Evolutionary conservation across 2,113 vertebrate species (phyloP).

Genomic region (Sebastes schlegelii): DNA sequence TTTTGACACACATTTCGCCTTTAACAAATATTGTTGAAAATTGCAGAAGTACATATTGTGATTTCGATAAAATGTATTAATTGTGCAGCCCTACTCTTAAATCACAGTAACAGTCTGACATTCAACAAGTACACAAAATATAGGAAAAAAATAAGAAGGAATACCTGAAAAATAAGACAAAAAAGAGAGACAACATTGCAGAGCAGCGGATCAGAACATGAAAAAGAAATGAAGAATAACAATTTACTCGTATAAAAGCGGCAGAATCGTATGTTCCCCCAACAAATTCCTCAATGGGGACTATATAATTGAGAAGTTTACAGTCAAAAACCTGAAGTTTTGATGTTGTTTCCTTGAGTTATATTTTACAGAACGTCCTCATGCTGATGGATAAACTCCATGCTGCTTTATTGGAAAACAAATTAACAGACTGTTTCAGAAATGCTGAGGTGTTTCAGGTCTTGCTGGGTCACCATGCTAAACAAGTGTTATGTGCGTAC

Average conservation of each 20-base stretch:
- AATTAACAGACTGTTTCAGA: not conserved
- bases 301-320: not conserved
- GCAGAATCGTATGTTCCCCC: not conserved
- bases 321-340: not conserved
- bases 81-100: too few species aligned
- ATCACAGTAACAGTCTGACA: not conserved
- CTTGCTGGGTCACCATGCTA: slow-evolving; percentile 23
- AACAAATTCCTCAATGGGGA: not conserved
- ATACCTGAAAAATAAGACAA: not conserved
- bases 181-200: too few species aligned
- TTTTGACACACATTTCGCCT: too few species aligned
- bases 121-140: not conserved
- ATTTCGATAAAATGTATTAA: too few species aligned
- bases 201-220: not conserved
- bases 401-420: not conserved
- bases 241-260: not conserved
- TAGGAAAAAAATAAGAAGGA: not conserved
- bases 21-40: too few species aligned
- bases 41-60: too few species aligned
- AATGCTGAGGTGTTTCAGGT: not conserved
- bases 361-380: not conserved
- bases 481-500: not conserved
- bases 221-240: not conserved
- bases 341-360: not conserved
- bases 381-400: too few species aligned